Evolutionary conservation across 2,888 invertebrate species (phyloP), one percentile per base, ranked within the genome.

Genomic region (Phasia obesa): DNA sequence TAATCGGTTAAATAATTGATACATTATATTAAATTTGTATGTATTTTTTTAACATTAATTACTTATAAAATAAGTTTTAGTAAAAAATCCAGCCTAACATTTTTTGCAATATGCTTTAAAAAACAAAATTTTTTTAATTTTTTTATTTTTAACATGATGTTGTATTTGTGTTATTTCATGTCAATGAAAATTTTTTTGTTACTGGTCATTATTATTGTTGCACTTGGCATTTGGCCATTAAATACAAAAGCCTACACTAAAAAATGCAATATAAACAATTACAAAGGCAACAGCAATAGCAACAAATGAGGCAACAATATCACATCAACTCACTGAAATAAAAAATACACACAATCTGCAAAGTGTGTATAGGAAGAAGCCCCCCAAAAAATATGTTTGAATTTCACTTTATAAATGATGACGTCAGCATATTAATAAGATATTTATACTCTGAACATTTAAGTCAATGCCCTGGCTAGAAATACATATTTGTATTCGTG

Each of bases 161-260:
- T 67, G 35, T 42, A 35, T 62, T 53, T 55, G 1, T 57, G 4
- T 62, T 65, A 4, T n/a, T 76, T 69, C 38, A 27, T 74, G 69
- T 78, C 78, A 74, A 82, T 82, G 78, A 82, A 78, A 51, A 17
- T 62, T 31, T 55, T 59, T 47, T 53, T 76, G 27, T 31, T 67
- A 51, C 31, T 71, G 53, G n/a, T 57, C 55, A 65, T 64, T 76
- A 59, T 74, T 82, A 51, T 79, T 67, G 70, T 73, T 83, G 79
- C 73, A 74, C 81, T 84, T 84, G 84, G 85, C 85, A 80, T 84
- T 84, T 85, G 78, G 76, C 85, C 81, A 81, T 76, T 73, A 79
- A 73, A 62, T 60, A 57, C 42, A n/a, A n/a, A 78, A 75, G 65
- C 74, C 75, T 70, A 78, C 74, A 78, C 69, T 44, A 44, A 67